Evolutionary conservation across 2,888 invertebrate species (phyloP).

Genomic region (Eumacrocentrus americanus): DNA sequence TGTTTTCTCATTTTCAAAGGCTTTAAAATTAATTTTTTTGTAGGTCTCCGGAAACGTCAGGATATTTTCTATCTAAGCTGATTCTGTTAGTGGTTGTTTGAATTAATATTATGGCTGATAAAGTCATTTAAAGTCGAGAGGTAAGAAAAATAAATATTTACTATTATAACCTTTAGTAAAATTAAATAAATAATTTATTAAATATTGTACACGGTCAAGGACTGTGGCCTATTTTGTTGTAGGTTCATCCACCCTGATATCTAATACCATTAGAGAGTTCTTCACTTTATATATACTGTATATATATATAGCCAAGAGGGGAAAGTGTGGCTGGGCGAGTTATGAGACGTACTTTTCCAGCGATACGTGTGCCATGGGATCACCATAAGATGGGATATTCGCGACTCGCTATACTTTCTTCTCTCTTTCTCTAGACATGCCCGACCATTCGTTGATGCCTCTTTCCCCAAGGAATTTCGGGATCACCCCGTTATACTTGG

Average conservation of each 20-base stretch:
- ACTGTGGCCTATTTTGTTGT: not conserved
- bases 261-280: conserved; percentile 51
- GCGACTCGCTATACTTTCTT: conserved; percentile 32
- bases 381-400: conserved; percentile 61
- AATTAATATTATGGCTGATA: too few species aligned
- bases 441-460: conserved; percentile 24
- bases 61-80: too few species aligned
- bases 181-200: not conserved
- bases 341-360: conserved; percentile 51
- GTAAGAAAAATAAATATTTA: too few species aligned
- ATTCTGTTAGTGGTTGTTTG: too few species aligned
- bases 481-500: conserved; percentile 19
- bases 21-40: too few species aligned
- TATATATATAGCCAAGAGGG: conserved; percentile 31
- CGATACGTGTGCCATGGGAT: conserved; percentile 55
- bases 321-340: conserved; percentile 47
- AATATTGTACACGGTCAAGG: not conserved
- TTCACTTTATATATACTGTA: conserved; percentile 16
- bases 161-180: not conserved
- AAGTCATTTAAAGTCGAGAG: too few species aligned
- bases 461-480: conserved; percentile 18
- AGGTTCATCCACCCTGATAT: conserved; percentile 38
- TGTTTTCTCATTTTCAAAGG: too few species aligned
- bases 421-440: conserved; percentile 3
- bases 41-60: too few species aligned